Percentiles rank a stretch among this genome's conserved stretches.
phyloP scores from a whole-genome alignment of 1,140 invertebrate genomes.

The Heliconius nattereri region DNA sequence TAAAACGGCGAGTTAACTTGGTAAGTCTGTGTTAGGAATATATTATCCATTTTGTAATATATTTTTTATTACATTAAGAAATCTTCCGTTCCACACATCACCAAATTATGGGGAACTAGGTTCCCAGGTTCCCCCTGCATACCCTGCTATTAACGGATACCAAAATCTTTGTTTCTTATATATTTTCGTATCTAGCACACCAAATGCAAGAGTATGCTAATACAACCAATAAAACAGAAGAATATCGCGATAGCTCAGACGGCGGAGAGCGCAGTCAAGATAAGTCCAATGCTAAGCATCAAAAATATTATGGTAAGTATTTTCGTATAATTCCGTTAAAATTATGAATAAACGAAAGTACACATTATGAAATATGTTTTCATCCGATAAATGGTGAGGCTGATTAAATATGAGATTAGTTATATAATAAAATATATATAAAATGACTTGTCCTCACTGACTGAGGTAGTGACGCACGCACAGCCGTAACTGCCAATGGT shows the following conservation, averaged over 20 bases:
- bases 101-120: no score
- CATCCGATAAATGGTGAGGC: neutral
- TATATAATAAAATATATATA: no score
- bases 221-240: slow-evolving; percentile 57
- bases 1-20: neutral
- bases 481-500: no score
- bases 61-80: no score
- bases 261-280: slow-evolving; percentile 54
- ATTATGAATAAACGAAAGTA: neutral
- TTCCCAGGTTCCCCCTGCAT: no score
- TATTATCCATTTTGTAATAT: neutral
- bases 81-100: no score
- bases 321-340: slow-evolving; percentile 18
- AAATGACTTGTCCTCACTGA: no score
- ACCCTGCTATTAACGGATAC: no score
- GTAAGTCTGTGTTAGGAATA: neutral
- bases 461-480: no score
- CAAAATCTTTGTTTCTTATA: neutral
- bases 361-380: neutral
- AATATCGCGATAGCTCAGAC: slow-evolving; percentile 55
- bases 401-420: no score
- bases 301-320: slow-evolving; percentile 62
- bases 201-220: slow-evolving; percentile 78
- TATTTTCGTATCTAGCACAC: slow-evolving; percentile 32
- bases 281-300: slow-evolving; percentile 51